Evolutionary conservation across 2,797 vertebrate genomes (phyloP).

Genomic region (Linurgus olivaceus): DNA sequence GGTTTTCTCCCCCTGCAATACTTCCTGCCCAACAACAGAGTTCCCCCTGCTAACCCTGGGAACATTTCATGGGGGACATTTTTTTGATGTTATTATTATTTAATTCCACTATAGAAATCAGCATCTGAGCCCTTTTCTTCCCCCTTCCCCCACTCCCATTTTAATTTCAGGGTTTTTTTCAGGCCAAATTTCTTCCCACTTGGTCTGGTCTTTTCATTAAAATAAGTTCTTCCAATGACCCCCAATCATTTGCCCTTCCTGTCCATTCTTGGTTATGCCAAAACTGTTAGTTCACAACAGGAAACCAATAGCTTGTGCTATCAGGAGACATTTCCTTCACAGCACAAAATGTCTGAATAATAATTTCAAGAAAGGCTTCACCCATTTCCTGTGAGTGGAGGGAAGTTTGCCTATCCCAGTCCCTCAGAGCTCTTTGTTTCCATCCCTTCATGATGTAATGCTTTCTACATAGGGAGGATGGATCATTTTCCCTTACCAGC

Average conservation of each 20-base stretch:
- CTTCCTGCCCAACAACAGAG: neutral
- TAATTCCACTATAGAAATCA: neutral
- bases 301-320: slow-evolving; percentile 89
- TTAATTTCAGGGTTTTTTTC: neutral
- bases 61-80: neutral
- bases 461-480: slow-evolving; percentile 22
- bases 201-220: slow-evolving; percentile 39
- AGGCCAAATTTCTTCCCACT: neutral
- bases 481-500: neutral
- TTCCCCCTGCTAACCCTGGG: neutral
- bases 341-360: slow-evolving; percentile 83
- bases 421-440: slow-evolving; percentile 62
- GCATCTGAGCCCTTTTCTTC: neutral
- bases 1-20: neutral
- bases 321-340: slow-evolving; percentile 91
- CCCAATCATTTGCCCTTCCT: slow-evolving; percentile 74
- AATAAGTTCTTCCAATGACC: slow-evolving; percentile 59
- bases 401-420: slow-evolving; percentile 76
- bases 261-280: slow-evolving; percentile 69
- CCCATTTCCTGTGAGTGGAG: slow-evolving; percentile 90
- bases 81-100: neutral
- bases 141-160: neutral
- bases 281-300: slow-evolving; percentile 87
- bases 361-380: slow-evolving; percentile 85
- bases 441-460: slow-evolving; percentile 49